Conservation (phyloP, 2,797 vertebrate species). For the Novumbra hubbsi region DNA sequence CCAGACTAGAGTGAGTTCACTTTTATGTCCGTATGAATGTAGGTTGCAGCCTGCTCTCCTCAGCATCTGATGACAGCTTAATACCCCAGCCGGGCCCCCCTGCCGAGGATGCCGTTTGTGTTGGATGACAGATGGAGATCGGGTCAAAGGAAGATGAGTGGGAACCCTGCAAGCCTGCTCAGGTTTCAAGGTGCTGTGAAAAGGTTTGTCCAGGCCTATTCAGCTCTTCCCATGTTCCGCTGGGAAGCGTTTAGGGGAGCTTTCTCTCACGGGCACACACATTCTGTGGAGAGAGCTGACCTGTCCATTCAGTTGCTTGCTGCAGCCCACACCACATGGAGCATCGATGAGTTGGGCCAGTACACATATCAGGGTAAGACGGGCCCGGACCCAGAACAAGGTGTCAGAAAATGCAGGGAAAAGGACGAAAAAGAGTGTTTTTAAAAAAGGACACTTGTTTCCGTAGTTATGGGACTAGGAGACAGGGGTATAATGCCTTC, state of each 20-base stretch:
- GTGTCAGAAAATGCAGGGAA: constrained; percentile 43
- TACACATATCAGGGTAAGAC: constrained; percentile 77
- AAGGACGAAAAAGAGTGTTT: constrained; percentile 40
- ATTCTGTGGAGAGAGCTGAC: constrained; percentile 59
- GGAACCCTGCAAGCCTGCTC: constrained; percentile 79
- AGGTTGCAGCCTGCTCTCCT: constrained; percentile 52
- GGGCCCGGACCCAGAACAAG: constrained; percentile 50
- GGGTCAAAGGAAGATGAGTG: constrained; percentile 81
- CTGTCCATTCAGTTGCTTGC: constrained; percentile 72
- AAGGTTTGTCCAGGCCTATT: constrained; percentile 84
- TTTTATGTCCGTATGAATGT: constrained; percentile 68
- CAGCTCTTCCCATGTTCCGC: constrained; percentile 86
- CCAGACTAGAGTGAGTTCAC: constrained; percentile 49
- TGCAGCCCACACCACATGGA: constrained; percentile 76
- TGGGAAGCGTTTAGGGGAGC: constrained; percentile 66
- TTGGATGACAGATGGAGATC: constrained; percentile 83
- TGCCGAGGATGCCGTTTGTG: constrained; percentile 75
- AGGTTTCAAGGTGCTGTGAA: constrained; percentile 86
- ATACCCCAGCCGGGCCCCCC: constrained; percentile 75
- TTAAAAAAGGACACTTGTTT: not conserved
- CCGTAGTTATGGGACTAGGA: not conserved
- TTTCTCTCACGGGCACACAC: constrained; percentile 6
- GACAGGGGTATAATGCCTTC: constrained; percentile 10
- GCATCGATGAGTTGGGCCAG: constrained; percentile 76
- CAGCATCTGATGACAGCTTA: constrained; percentile 86